Evolutionary conservation across 2,113 vertebrate genomes (phyloP), one percentile per base, ranked within the genome.

Genomic region (Hemichromis elongatus): DNA sequence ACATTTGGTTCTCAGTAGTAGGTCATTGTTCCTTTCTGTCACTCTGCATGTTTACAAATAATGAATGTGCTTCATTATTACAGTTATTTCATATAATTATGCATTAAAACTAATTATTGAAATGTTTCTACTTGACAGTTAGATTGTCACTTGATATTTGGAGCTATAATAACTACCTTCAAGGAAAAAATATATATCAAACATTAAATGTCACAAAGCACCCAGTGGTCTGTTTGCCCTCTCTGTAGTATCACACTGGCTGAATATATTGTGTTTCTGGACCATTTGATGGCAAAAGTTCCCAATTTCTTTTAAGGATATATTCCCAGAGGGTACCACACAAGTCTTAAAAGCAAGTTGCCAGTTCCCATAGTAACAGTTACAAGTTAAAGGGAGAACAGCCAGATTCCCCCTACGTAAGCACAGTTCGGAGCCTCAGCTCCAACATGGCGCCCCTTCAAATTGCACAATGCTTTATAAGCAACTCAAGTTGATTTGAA

Each of bases 341-440:
- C 63, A 30, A 84, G 85, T 75, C 33, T 81, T 77, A 75, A 84
- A 90, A 93, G 52, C 81, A 83, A 63, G 70, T 85, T 92, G 80
- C 89, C 70, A 77, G 80, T 91, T 94, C 85, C 86, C 84, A 90
- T 91, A 91, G 91, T 86, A 92, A 90, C 83, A 55, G 52, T 89
- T 84, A 42, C 73, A 85, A 81, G 77, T 85, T 75, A 57, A 83
- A 78, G 80, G 42, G 83, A 85, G 79, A 33, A 26, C 66, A 80
- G 68, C 81, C 45, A 77, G 80, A 50, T 61, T 83, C 50, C 9
- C 12, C 35, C 9, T 61, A 52, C 42, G 19, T 7, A 86, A 80
- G 82, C 33, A 0, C 66, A 80, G 70, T 68, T 81, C 73, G 73
- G 53, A 80, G 86, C 30, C 70, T 82, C 50, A 3, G 85, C 79